Evolutionary conservation across 2,113 vertebrate genomes (phyloP).

Genomic region (Lampris incognitus): DNA sequence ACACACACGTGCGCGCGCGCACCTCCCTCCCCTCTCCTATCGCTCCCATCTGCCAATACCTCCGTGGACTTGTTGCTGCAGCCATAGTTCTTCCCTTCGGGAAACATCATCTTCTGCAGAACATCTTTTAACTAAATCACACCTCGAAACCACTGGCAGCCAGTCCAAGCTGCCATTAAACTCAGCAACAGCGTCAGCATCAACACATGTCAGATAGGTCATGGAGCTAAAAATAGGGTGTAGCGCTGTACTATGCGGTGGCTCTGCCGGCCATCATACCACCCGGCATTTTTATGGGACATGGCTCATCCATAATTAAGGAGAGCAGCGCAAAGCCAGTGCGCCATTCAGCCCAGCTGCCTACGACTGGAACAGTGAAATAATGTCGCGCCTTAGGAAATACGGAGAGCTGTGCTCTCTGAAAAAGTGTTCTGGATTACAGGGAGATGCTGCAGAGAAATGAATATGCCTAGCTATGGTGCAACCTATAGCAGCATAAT

Average conservation of each 20-base stretch:
- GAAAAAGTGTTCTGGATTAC: background rate
- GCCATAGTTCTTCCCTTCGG: conserved; percentile 10
- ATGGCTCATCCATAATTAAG: conserved; percentile 63
- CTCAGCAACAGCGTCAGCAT: conserved; percentile 33
- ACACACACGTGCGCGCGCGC: too few relatives aligned
- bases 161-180: conserved; percentile 25
- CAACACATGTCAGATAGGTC: conserved; percentile 70
- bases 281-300: conserved; percentile 42
- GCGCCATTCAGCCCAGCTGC: conserved; percentile 39
- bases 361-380: conserved; percentile 32
- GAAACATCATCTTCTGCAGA: conserved; percentile 5
- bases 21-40: conserved; percentile 45
- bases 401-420: background rate
- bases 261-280: conserved; percentile 27
- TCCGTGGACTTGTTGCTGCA: conserved; percentile 28
- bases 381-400: conserved; percentile 21
- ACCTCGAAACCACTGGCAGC: conserved; percentile 22
- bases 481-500: conserved; percentile 30
- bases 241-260: conserved; percentile 45
- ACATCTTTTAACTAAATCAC: background rate
- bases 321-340: conserved; percentile 12
- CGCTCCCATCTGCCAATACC: conserved; percentile 59
- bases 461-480: conserved; percentile 21
- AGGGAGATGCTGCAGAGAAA: conserved; percentile 21
- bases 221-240: conserved; percentile 66